Evolutionary conservation across 2,888 invertebrate genomes (phyloP), one percentile per base, ranked within the genome.

Genomic region (Thysanoteuthis rhombus): DNA sequence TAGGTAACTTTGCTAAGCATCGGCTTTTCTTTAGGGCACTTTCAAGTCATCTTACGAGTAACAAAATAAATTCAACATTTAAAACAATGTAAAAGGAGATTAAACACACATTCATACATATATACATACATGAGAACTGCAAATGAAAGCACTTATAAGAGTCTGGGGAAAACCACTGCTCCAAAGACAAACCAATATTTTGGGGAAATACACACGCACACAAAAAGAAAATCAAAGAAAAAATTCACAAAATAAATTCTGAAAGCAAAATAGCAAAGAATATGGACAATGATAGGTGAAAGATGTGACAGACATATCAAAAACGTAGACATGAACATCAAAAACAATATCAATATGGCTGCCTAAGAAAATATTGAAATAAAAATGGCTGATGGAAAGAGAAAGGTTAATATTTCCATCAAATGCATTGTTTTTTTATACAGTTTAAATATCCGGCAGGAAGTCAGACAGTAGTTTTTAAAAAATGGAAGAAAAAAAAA

Each of bases 261-360:
- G 75, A 75, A 75, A 75, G 32, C 58, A 58, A 75, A 75, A 75
- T 75, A 75, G 75, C n/a, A 75, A 75, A n/a, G n/a, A 75, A 75
- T 75, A 32, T 75, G n/a, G 75, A 75, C 75, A 75, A 75, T 75
- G 75, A 75, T n/a, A n/a, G 75, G 75, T 75, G 75, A 75, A n/a
- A 75, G 75, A 75, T 75, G 75, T 75, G 75, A 75, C n/a, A 75
- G 75, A 75, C 75, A 75, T 75, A 75, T 75, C 75, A 75, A 75
- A 75, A 75, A 75, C n/a, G n/a, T 75, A 75, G 75, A 75, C 75
- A 75, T 75, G 32, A 75, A 75, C 75, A 75, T 75, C 75, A 75
- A 75, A 75, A 75, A 75, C n/a, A 75, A 75, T 10, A 75, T 75
- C 32, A 75, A 75, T n/a, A 75, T 75, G 75, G 75, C 75, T n/a